Evolutionary conservation across 2,888 invertebrate species (phyloP), one percentile per base, ranked within the genome.

Genomic region (Scaptomyza tumidula): DNA sequence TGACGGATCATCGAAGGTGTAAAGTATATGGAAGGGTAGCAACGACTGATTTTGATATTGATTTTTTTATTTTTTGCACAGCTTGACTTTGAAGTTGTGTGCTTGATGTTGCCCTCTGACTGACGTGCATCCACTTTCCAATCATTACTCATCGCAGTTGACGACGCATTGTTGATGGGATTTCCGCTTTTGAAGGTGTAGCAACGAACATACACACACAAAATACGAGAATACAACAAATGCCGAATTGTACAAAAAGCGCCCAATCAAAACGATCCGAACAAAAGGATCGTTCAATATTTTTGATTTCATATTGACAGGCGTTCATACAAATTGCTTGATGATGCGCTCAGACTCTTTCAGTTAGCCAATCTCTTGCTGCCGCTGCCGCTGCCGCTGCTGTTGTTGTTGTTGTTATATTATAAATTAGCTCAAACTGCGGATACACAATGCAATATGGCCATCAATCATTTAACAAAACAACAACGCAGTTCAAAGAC

Each of bases 1-100:
- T 89, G 85, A 85, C 88, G 86, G 85, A 85, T 85, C 88, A 80
- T 88, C 89, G 78, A 80, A 89, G 87, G 85, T 88, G 85, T 88
- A 85, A 85, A 89, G 86, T 89, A 80, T 69, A 68, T 62, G 66
- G 77, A 85, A 86, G 69, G 65, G 60, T 63, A 65, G 67, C 82
- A 76, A 19, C 55, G 63, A 59, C 62, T 49, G 29, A 61, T 65
- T 55, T 69, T 60, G 44, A 43, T 37, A 52, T 19, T 2, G 19
- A 19, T 19, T 64, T 24, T 45, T 52, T 44, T 41, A 41, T 37
- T 64, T 82, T 85, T 80, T 69, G 89, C 89, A 86, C 85, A 85
- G 85, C 89, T 85, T 89, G 85, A 88, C 55, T 80, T 82, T 69
- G 50, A 53, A 48, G 58, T 56, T 50, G 48, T 49, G 33, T 24